Base-by-base conservation (phyloP, 2,888 invertebrate species). In the Lithophane leautieri region DNA sequence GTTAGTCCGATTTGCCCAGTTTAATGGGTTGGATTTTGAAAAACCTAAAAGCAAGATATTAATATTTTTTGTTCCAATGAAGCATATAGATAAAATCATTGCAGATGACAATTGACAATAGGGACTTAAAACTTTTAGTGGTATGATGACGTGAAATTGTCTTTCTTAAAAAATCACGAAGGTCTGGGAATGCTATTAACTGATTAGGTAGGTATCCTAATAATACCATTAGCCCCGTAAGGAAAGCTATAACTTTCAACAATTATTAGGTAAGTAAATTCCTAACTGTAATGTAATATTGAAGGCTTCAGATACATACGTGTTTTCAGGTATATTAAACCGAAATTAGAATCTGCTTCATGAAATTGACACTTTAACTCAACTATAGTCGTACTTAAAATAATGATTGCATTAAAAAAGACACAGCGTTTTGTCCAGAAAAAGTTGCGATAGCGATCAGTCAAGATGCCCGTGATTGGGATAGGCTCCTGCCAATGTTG, bases 401-500 rank as follows among this genome's bases (percentile, higher is more conserved):
- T 56, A 25, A 62, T 47, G 12, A 25, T 8, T 9, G 7, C 16
- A 22, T 6, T 34, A 3, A 25, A 42, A 16, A 42, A 25, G 8
- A 25, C 61, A 42, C 50, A 25, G 1, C 25, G 22, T 25, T 34
- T 14, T n/a, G n/a, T 14, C 50, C 12, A 52, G 25, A 47, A 65
- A 52, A 4, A 66, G 8, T 28, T 1, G 28, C 34, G 60, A 76
- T 61, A 52, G 25, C 19, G 58, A 62, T 54, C 66, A n/a, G 61
- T 28, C 14, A 60, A 50, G 40, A 16, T 34, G 40, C 1, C 4
- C 11, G 16, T 3, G n/a, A 72, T 81, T 78, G 79, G 28, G 72
- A 72, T 73, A 78, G 79, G 63, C 69, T 16, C 67, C 25, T 70
- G 58, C 12, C 47, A 14, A 62, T 82, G 83, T n/a, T 61, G 54